These are phyloP conservation scores for Ceratothoa steindachneri DNA, from an alignment of 2,888 invertebrate species.

Conservation along the genomic window DNA sequence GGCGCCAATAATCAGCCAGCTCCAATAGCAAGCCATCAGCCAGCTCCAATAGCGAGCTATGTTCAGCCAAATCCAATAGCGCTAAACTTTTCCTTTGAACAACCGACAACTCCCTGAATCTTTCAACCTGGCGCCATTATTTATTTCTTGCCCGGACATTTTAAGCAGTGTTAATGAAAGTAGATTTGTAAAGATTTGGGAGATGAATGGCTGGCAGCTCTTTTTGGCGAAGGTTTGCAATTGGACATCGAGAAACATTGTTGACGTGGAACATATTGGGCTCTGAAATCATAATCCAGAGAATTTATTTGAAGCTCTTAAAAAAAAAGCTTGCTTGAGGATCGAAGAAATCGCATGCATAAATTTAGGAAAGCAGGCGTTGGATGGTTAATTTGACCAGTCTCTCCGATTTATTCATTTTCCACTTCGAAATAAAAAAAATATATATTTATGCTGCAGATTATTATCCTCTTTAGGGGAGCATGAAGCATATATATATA, in stretches of 20 bases:
- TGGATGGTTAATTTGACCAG: no score
- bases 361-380: no score
- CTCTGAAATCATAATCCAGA: not conserved
- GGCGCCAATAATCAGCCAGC: not conserved
- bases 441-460: no score
- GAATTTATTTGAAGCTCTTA: not conserved
- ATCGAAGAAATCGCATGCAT: not conserved
- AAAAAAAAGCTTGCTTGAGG: no score
- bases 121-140: conserved; percentile 3
- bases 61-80: no score
- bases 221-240: not conserved
- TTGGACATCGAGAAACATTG: not conserved
- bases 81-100: not conserved
- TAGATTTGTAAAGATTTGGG: conserved; percentile 4
- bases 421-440: no score
- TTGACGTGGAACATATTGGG: not conserved
- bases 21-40: not conserved
- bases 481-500: no score
- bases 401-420: no score
- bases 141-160: conserved; percentile 1
- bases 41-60: not conserved
- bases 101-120: not conserved
- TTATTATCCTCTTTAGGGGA: no score
- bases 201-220: not conserved
- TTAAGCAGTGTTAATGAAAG: conserved; percentile 13